Evolutionary conservation across 1,140 invertebrate species (phyloP).

Genomic region (Latrodectus geometricus): DNA sequence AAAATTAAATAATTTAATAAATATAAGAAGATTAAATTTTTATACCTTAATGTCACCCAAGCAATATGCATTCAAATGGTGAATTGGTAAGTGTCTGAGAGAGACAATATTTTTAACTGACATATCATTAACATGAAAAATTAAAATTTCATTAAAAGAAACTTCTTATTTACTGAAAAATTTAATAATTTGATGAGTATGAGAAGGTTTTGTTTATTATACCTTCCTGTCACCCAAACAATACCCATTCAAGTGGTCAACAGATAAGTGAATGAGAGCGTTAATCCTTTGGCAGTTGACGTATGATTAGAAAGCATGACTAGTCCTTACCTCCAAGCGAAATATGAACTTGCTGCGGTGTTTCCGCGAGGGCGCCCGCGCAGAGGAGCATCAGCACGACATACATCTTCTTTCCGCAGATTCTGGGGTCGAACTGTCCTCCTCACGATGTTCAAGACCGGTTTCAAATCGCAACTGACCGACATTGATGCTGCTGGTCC

Average conservation of each 20-base stretch:
- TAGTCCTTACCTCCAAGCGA: constrained; percentile 31
- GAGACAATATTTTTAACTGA: too few relatives aligned
- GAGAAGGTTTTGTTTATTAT: background rate
- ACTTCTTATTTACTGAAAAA: background rate
- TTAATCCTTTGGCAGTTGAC: background rate
- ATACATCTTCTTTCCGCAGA: too few relatives aligned
- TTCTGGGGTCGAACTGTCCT: too few relatives aligned
- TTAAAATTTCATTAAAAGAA: background rate
- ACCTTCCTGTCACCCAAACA: background rate
- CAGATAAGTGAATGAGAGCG: background rate
- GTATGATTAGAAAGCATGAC: background rate
- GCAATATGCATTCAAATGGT: too few relatives aligned
- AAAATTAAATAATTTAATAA: background rate
- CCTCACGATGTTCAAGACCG: too few relatives aligned
- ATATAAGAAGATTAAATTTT: too few relatives aligned
- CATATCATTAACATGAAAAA: background rate
- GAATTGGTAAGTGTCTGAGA: too few relatives aligned
- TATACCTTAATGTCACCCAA: too few relatives aligned
- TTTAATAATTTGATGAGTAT: background rate
- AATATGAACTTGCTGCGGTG: constrained; percentile 43
- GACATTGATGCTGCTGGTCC: too few relatives aligned
- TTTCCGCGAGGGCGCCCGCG: background rate
- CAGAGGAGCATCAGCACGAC: background rate
- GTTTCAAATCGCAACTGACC: too few relatives aligned
- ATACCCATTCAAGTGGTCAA: background rate